These are phyloP conservation scores for Apogon hyalosoma DNA, from an alignment of 2,797 vertebrate species.

Conservation along the genomic window DNA sequence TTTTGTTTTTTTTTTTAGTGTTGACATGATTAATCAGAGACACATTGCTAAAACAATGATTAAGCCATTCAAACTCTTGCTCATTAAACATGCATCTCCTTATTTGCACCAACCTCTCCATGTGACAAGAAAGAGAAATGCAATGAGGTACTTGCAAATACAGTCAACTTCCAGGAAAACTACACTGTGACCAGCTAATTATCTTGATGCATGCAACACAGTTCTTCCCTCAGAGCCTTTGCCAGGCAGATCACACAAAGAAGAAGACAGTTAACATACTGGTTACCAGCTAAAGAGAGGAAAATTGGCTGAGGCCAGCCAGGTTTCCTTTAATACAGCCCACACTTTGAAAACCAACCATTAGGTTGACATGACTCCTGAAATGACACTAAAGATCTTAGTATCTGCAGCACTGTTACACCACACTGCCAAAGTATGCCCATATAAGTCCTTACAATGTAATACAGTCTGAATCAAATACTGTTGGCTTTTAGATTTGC, in stretches of 20 bases:
- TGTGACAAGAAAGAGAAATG: slow-evolving; percentile 18
- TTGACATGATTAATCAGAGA: slow-evolving; percentile 5
- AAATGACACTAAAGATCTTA: slow-evolving; percentile 37
- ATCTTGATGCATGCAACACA: slow-evolving; percentile 37
- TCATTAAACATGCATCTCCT: slow-evolving; percentile 41
- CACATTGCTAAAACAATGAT: slow-evolving; percentile 14
- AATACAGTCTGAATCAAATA: slow-evolving; percentile 31
- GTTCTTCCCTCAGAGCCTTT: slow-evolving; percentile 24
- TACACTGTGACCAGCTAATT: slow-evolving; percentile 47
- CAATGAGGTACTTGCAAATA: slow-evolving; percentile 20
- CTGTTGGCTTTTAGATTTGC: slow-evolving; percentile 15
- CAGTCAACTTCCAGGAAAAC: slow-evolving; percentile 53
- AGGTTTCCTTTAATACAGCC: slow-evolving; percentile 1
- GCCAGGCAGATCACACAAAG: slow-evolving; percentile 23
- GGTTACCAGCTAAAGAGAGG: slow-evolving; percentile 17
- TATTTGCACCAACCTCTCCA: slow-evolving; percentile 44
- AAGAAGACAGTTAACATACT: slow-evolving; percentile 3
- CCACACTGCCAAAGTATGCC: slow-evolving; percentile 31
- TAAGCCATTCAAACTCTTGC: slow-evolving; percentile 27
- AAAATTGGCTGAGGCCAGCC: slow-evolving; percentile 8
- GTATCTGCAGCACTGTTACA: slow-evolving; percentile 21
- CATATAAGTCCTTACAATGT: slow-evolving; percentile 37
- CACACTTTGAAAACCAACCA: slow-evolving; percentile 6
- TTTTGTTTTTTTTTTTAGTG: slow-evolving; percentile 6
- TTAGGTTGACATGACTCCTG: slow-evolving; percentile 24